Base-by-base conservation (phyloP, 2,888 invertebrate genomes). In the Eupithecia tripunctaria region DNA sequence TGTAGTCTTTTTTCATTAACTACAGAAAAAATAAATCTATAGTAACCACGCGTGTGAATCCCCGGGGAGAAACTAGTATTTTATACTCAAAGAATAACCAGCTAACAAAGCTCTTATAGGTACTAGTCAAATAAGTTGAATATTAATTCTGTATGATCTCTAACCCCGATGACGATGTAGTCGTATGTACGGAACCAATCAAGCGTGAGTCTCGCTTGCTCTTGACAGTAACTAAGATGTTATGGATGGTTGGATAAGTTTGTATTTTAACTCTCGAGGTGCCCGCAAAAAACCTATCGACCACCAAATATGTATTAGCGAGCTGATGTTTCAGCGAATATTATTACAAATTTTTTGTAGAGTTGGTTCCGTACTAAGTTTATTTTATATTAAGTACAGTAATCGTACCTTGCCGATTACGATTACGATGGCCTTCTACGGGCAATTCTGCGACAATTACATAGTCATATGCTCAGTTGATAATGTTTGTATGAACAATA, bases 271-370 rank as follows among this genome's bases (percentile, higher is more conserved):
- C n/a, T 18, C 47, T 36, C 21, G 64, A 64, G 38, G 29, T 29
- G 27, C 32, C n/a, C n/a, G 21, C 63, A 64, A 75, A 74, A 76
- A 76, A 76, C 63, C 69, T 73, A 73, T 74, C 70, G 72, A 70
- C 62, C 38, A 51, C 51, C 47, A 43, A 70, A 43, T 29, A 29
- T 69, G 65, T 75, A 62, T 69, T 71, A 59, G 32, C 64, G 25
- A 64, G 38, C 25, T 64, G 38, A 32, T 18, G 62, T 64, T 64
- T 21, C 56, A 38, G 68, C 59, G 32, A 72, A 70, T 64, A 72
- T 67, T 56, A 56, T 47, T 41, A 41, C 64, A 25, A 21, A 21
- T 15, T 63, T 21, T 4, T 63, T 15, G 21, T 12, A 32, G 10
- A 10, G 64, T 64, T 32, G 73, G 70, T 78, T 76, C 78, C 59